Evolutionary conservation across 2,113 vertebrate species (phyloP), one percentile per base, ranked within the genome.

Genomic region (Mystacornis crossleyi): DNA sequence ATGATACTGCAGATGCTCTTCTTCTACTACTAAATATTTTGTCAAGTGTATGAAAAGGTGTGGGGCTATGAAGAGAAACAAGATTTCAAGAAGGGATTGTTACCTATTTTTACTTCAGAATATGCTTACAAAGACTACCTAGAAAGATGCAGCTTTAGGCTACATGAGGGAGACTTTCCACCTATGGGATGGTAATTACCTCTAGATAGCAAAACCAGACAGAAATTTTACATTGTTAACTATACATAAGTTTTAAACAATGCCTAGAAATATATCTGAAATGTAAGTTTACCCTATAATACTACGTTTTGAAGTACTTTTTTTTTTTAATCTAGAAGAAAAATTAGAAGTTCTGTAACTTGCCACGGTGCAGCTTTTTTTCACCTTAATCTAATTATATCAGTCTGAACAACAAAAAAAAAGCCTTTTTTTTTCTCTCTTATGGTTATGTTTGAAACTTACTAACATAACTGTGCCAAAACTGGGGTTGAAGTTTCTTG

Each of bases 381-480:
- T 12, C 26, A 12, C 6, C 1, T 81, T 72, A n/a, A 72, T 65
- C 12, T 57, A 85, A 90, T 89, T 71, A 82, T 89, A 65, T 89
- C 5, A 78, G 48, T n/a, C 6, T 74, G 85, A 67, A 87, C 67
- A 34, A 73, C 87, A 89, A 36, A 12, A 73, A 85, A 40, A 11
- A 18, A 14, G 45, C 20, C 21, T 23, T 33, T 64, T 65, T 64
- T 33, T 10, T 72, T 81, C 9, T 15, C 60, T 95, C 80, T 95
- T 97, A 91, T 61, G 82, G 77, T 94, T 97, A 61, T 87, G 79
- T 96, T 95, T 97, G 97, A 60, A 64, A 96, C 70, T 96, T 96
- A 95, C 95, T 98, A 98, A 94, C 81, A 61, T 97, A 96, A 93
- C 92, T 94, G 83, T 95, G 95, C 62, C 89, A 93, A 91, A 96